Conservation (phyloP, 2,797 vertebrate species). For the Poecilia wingei region DNA sequence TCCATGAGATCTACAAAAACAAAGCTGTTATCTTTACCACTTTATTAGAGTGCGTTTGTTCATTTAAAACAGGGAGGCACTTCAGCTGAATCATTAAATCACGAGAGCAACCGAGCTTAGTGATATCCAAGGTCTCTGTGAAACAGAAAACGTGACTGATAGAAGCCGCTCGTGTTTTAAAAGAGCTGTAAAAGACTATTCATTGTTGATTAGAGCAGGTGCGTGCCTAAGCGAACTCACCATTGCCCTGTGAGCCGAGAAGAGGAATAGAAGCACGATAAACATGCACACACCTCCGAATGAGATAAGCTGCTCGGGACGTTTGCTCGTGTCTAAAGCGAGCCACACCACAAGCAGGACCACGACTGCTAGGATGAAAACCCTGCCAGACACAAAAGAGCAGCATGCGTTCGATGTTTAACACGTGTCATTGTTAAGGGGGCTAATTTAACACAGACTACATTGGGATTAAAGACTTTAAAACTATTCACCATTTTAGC, state of each 20-base stretch:
- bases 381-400: conserved; percentile 75
- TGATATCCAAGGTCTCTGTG: conserved; percentile 61
- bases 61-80: conserved; percentile 44
- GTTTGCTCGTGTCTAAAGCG: conserved; percentile 82
- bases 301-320: conserved; percentile 89
- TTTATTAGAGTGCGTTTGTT: conserved; percentile 12
- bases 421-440: neutral
- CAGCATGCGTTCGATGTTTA: neutral
- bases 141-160: conserved; percentile 56
- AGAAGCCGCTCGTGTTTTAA: conserved; percentile 14
- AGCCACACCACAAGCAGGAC: conserved; percentile 86
- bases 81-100: conserved; percentile 31
- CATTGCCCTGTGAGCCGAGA: conserved; percentile 85
- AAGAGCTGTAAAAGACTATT: conserved; percentile 7
- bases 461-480: neutral
- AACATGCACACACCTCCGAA: conserved; percentile 89
- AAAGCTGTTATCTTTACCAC: neutral
- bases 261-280: conserved; percentile 82
- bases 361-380: conserved; percentile 76
- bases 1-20: conserved; percentile 87
- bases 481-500: conserved; percentile 89
- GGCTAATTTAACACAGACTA: neutral
- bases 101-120: conserved; percentile 42
- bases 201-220: neutral
- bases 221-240: conserved; percentile 74